Percentiles rank a stretch among this genome's conserved stretches.
These are phyloP conservation scores for Cygnus buccinator DNA, from an alignment of 2,113 vertebrate species.

Conservation along the genomic window DNA sequence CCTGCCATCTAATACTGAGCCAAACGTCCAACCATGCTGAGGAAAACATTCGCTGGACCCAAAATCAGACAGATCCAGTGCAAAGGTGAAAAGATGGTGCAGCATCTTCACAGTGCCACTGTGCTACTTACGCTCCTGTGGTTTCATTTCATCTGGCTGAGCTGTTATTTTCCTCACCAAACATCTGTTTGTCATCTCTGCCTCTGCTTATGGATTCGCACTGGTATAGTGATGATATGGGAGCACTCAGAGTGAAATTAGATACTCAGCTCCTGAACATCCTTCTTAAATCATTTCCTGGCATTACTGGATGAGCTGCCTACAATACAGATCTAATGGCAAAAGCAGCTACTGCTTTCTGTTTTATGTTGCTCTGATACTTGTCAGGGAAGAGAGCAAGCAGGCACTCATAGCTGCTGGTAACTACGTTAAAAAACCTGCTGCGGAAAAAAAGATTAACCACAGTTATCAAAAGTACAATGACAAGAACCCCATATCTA, in stretches of 20 bases:
- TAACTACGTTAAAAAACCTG: background rate
- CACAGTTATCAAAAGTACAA: background rate
- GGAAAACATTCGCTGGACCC: background rate
- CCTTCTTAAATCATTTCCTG: constrained; percentile 55
- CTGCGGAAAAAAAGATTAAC: background rate
- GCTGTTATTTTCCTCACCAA: background rate
- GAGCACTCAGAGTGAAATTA: constrained; percentile 42
- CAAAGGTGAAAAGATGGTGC: background rate
- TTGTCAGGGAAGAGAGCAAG: background rate
- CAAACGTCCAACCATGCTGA: background rate
- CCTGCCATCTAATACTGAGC: rapidly evolving
- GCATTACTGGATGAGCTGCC: constrained; percentile 1
- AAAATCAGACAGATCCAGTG: background rate
- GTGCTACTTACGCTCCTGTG: background rate
- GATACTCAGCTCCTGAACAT: constrained; percentile 11
- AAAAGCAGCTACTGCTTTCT: constrained; percentile 22
- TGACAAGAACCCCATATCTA: background rate
- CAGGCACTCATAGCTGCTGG: background rate
- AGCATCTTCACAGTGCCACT: background rate
- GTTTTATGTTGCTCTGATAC: background rate
- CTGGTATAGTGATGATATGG: background rate
- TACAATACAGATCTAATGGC: constrained; percentile 1
- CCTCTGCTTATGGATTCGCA: background rate
- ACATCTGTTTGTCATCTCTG: constrained; percentile 41
- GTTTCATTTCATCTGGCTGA: background rate